phyloP scores from a whole-genome alignment of 2,797 vertebrate species.

The Cygnus olor region DNA sequence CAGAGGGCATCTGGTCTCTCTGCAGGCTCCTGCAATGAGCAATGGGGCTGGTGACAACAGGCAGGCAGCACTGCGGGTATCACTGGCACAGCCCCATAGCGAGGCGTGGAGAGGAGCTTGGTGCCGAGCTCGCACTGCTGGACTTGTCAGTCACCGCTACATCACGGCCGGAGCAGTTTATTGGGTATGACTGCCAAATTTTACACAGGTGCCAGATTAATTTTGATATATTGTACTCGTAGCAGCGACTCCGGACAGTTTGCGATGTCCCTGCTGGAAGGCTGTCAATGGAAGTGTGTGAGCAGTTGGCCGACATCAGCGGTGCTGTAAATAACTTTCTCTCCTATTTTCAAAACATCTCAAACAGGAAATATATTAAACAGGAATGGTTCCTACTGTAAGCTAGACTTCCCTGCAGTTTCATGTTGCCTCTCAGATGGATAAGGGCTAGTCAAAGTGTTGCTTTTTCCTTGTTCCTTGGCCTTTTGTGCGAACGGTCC shows the following conservation, averaged over 20 bases:
- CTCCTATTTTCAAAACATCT: slow-evolving; percentile 27
- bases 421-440: neutral
- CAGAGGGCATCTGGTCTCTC: slow-evolving; percentile 9
- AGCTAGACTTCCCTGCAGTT: neutral
- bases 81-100: neutral
- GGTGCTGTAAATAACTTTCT: slow-evolving; percentile 42
- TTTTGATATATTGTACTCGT: slow-evolving; percentile 65
- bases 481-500: neutral
- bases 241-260: slow-evolving; percentile 52
- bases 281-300: slow-evolving; percentile 41
- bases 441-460: neutral
- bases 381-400: neutral
- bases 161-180: slow-evolving; percentile 58
- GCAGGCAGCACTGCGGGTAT: neutral
- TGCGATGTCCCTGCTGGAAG: slow-evolving; percentile 41
- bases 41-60: neutral
- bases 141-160: slow-evolving; percentile 66
- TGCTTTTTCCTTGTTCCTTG: neutral
- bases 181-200: slow-evolving; percentile 77
- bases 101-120: slow-evolving; percentile 59
- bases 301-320: slow-evolving; percentile 12
- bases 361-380: neutral
- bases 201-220: slow-evolving; percentile 74
- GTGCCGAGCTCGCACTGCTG: slow-evolving; percentile 12
- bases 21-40: slow-evolving; percentile 16